Evolutionary conservation across 1,140 invertebrate genomes (phyloP), one percentile per base, ranked within the genome.

Genomic region (Phthorimaea operculella): DNA sequence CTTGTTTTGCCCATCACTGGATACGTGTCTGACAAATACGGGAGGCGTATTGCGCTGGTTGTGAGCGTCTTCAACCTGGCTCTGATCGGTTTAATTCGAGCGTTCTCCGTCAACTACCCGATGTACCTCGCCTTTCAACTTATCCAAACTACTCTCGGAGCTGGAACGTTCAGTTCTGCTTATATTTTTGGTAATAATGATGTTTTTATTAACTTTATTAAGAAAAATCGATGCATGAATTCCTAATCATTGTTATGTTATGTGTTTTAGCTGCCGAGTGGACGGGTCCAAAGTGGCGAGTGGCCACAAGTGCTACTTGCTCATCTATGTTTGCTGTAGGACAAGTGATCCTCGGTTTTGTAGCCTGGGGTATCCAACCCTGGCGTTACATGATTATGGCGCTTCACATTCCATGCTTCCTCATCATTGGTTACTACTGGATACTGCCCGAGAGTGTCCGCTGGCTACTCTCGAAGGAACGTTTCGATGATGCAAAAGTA

Each of bases 241-340:
- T 28, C 2, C 21, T 28, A 28, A 28, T 6, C 6, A 28, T 28
- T 28, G 21, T 6, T 28, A 28, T 28, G 21, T 16, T 16, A n/a
- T 45, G 44, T 45, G 34, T 85, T 86, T 34, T 73, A 93, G 93
- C 91, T 47, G 87, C 95, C 61, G 94, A 96, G 75, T 86, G 93
- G 59, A 90, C 94, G 0, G 92, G 91, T 2, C 90, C 92, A 5
- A 88, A 89, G 52, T 90, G 90, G 55, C 85, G 94, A 52, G 91
- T 93, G 0, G 69, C 93, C 6, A 91, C 89, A 44, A 91, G 92
- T 45, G 90, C 92, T 0, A 77, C 91, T 0, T 88, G 91, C 4
- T 89, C 90, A 6, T 88, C 88, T 15, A 91, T 90, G 73, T 94
- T 92, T 68, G 90, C 92, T 0, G 62, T 92, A 0, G 94, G 94